A percentile compares a stretch with the other conserved stretches of the same genome.
These are phyloP conservation scores for Criorhina ranunculi DNA, from an alignment of 2,888 invertebrate genomes.

Conservation along the genomic window DNA sequence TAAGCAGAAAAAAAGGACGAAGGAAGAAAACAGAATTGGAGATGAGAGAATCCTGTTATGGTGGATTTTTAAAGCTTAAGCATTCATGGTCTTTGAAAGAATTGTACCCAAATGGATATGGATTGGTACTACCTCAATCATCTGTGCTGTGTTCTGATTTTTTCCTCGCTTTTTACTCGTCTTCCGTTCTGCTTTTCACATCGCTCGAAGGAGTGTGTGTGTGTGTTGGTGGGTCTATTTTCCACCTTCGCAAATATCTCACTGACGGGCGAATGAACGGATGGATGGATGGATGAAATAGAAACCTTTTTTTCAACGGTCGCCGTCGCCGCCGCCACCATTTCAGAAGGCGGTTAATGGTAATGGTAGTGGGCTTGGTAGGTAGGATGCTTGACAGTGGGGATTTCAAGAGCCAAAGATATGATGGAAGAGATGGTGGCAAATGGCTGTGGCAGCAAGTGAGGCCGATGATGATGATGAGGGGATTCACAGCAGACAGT, in stretches of 20 bases:
- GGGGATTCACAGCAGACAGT: slow-evolving; percentile 2
- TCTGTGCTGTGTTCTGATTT: slow-evolving; percentile 72
- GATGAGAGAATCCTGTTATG: slow-evolving; percentile 49
- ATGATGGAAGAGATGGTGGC: slow-evolving; percentile 64
- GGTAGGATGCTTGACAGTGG: slow-evolving; percentile 32
- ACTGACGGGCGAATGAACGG: slow-evolving; percentile 72
- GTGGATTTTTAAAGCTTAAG: slow-evolving; percentile 74
- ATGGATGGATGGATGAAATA: slow-evolving; percentile 73
- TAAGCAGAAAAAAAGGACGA: slow-evolving; percentile 25
- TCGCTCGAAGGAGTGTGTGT: slow-evolving; percentile 40
- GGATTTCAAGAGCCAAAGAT: slow-evolving; percentile 52
- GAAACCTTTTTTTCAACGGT: slow-evolving; percentile 73
- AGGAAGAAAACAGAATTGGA: slow-evolving; percentile 26
- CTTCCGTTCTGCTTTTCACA: slow-evolving; percentile 32
- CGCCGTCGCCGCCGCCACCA: slow-evolving; percentile 45
- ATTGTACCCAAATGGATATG: slow-evolving; percentile 68
- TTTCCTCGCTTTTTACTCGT: slow-evolving; percentile 35
- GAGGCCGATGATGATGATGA: slow-evolving; percentile 24
- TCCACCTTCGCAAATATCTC: slow-evolving; percentile 75
- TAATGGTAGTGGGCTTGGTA: slow-evolving; percentile 20
- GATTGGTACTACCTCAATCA: slow-evolving; percentile 76
- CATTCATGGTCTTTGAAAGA: slow-evolving; percentile 71
- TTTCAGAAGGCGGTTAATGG: slow-evolving; percentile 11
- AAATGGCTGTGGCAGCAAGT: slow-evolving; percentile 42
- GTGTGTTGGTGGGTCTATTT: slow-evolving; percentile 65